Evolutionary conservation across 2,888 invertebrate species (phyloP), one percentile per base, ranked within the genome.

Genomic region (Lasiommata megera): DNA sequence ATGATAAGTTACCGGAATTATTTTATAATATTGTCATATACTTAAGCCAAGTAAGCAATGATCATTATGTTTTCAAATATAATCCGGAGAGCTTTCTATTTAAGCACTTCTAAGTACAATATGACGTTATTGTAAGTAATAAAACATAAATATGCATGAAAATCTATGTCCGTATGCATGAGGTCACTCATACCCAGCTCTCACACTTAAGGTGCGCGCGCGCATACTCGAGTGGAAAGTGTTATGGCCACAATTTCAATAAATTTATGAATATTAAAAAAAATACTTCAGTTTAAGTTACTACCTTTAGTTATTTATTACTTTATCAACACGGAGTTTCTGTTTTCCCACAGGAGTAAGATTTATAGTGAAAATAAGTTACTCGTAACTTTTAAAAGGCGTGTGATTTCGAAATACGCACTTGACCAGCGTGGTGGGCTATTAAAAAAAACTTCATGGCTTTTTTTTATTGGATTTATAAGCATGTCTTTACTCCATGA

Each of bases 161-260:
- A 38, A 50, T 38, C 11, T 14, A 50, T 14, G 11, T 50, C 38
- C n/a, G 40, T 52, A 54, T 37, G 41, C 56, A 53, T 60, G 44
- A 57, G 54, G 54, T 56, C 56, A 47, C 16, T 53, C 44, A 48
- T 41, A 52, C 41, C 16, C n/a, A 18, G 44, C 59, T 64, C 61
- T 61, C 51, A 54, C 38, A 54, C 16, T 34, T 38, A 12, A 37
- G 31, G 6, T 51, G 34, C 46, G 56, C 47, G 34, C 44, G 38
- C 55, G 56, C 50, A 43, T 40, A 46, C 59, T 52, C 60, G 60
- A 59, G 41, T 65, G 54, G 70, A 74, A 74, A 74, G 72, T 69
- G 62, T 61, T 60, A 36, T 66, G 66, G 62, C 63, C 61, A 57
- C 61, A 58, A 70, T 72, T 71, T 73, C 56, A 67, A 73, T 70